Conservation (phyloP, 2,113 vertebrate species). For the Arvicanthis niloticus region DNA sequence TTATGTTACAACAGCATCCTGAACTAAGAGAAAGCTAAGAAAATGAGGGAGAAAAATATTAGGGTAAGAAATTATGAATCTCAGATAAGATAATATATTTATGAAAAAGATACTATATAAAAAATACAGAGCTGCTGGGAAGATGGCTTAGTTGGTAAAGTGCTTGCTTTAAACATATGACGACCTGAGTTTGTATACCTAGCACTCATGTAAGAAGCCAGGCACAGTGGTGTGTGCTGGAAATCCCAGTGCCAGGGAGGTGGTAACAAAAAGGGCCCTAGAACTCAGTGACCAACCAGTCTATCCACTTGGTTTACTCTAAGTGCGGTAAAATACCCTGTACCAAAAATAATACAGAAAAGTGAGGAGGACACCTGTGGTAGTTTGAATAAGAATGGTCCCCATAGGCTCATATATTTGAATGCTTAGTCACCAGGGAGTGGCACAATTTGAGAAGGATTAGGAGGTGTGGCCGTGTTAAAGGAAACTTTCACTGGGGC, state of each 20-base stretch:
- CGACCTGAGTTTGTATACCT: background rate
- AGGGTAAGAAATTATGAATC: background rate
- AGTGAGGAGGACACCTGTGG: background rate
- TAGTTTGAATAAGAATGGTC: background rate
- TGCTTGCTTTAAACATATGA: background rate
- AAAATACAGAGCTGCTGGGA: background rate
- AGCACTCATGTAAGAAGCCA: background rate
- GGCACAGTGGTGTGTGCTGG: background rate
- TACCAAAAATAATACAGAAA: background rate
- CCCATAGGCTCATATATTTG: background rate
- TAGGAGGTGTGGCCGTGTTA: background rate
- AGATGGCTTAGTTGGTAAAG: background rate
- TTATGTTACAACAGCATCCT: background rate
- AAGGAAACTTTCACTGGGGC: no score
- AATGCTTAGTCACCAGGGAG: background rate
- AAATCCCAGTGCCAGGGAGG: background rate
- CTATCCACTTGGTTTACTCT: background rate
- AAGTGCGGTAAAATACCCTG: background rate
- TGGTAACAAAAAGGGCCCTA: no score
- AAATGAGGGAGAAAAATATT: background rate
- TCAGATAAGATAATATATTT: background rate
- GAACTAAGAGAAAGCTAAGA: background rate
- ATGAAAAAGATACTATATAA: background rate
- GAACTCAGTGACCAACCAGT: no score
- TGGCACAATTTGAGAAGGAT: background rate